Evolutionary conservation across 2,113 vertebrate species (phyloP).

Genomic region (Ploceus nigricollis): DNA sequence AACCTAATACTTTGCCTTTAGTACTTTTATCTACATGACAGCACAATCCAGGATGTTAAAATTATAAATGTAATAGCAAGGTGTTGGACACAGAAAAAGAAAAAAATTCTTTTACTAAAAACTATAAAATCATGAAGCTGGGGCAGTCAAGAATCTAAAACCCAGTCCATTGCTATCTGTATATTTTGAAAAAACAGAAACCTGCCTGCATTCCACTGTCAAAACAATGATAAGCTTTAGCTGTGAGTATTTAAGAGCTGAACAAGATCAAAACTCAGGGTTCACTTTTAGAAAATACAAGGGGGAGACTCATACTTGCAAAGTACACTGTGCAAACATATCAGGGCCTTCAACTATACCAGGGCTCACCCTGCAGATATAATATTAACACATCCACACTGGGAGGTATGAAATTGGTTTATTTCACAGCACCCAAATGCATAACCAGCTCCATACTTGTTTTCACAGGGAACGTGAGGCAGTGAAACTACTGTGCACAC

Average conservation of each 20-base stretch:
- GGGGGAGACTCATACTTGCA: background rate
- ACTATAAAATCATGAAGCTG: background rate
- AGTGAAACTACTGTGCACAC: background rate
- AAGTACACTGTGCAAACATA: background rate
- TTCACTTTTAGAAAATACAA: background rate
- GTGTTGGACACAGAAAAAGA: background rate
- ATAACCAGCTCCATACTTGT: background rate
- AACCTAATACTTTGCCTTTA: background rate
- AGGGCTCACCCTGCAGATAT: background rate
- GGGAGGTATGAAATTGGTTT: background rate
- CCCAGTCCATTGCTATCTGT: background rate
- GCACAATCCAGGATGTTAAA: background rate
- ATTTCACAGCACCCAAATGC: background rate
- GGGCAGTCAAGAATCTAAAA: background rate
- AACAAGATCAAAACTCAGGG: background rate
- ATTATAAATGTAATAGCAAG: background rate
- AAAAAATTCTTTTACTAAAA: background rate
- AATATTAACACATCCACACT: fast-evolving
- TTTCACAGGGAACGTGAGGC: background rate
- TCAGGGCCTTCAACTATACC: background rate
- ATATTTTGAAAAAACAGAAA: background rate
- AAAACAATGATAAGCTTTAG: background rate
- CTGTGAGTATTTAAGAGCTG: background rate
- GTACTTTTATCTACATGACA: background rate
- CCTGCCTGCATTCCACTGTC: background rate